A percentile compares a stretch with the other conserved stretches of the same genome.
phyloP scores from a whole-genome alignment of 2,797 vertebrate species.

The Sebastes steindachneri region DNA sequence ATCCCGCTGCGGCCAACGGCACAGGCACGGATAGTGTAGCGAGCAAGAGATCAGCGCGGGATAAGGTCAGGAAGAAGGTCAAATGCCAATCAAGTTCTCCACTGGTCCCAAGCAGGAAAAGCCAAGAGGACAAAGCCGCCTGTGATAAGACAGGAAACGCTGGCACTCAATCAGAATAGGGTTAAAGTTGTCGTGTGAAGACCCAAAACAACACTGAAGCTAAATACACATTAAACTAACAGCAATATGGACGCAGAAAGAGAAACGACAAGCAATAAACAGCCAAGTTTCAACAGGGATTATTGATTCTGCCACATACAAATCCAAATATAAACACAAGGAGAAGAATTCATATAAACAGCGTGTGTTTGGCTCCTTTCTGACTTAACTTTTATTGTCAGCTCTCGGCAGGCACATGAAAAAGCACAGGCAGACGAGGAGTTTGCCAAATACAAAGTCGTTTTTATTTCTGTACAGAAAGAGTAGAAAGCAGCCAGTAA shows the following conservation, averaged over 20 bases:
- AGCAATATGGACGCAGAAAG: not conserved
- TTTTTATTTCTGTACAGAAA: conserved; percentile 87
- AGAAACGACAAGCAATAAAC: not conserved
- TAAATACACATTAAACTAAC: not conserved
- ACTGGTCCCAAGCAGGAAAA: conserved; percentile 13
- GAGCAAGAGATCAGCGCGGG: conserved; percentile 42
- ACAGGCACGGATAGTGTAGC: conserved; percentile 56
- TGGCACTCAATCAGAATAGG: conserved; percentile 38
- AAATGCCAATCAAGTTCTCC: conserved; percentile 57
- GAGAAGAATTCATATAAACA: conserved; percentile 39
- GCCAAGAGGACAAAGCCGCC: conserved; percentile 32
- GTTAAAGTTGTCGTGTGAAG: not conserved
- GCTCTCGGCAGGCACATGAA: conserved; percentile 41
- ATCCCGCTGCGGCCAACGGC: conserved; percentile 26
- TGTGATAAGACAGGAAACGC: conserved; percentile 43
- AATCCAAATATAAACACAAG: conserved; percentile 56
- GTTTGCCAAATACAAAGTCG: conserved; percentile 91
- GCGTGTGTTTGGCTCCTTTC: conserved; percentile 15
- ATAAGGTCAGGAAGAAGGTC: conserved; percentile 63
- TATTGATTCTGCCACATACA: conserved; percentile 30
- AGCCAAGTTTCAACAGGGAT: conserved; percentile 25
- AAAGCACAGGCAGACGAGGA: conserved; percentile 36
- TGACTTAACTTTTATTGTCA: conserved; percentile 38
- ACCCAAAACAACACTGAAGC: not conserved
- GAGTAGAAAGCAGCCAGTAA: conserved; percentile 86